Evolutionary conservation across 2,888 invertebrate species (phyloP).

Genomic region (Drosophila picticornis): DNA sequence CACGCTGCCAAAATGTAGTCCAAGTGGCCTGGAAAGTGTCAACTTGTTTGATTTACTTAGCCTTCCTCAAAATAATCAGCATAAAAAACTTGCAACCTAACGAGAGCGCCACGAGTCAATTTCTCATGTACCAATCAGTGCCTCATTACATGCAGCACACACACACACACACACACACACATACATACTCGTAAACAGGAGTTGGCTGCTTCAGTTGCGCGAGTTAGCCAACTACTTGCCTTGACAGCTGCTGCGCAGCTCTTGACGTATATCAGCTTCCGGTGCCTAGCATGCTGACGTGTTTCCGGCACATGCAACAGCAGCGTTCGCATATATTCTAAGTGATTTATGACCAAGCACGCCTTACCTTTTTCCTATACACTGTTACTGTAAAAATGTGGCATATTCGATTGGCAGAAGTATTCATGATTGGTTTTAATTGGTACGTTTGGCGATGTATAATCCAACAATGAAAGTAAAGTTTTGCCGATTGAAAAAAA

Average conservation of each 20-base stretch:
- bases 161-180: conserved; percentile 6
- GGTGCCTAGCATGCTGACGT: conserved; percentile 73
- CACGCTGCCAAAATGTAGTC: conserved; percentile 43
- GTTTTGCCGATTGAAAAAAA: neutral
- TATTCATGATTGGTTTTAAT: neutral
- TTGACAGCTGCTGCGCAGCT: conserved; percentile 39
- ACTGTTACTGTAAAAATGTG: neutral
- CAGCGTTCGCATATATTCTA: conserved; percentile 54
- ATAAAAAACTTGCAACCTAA: conserved; percentile 33
- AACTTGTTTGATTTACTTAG: conserved; percentile 79
- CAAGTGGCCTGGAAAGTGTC: conserved; percentile 67
- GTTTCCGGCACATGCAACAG: conserved; percentile 66
- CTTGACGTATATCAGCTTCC: conserved; percentile 67
- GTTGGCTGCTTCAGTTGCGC: conserved; percentile 18
- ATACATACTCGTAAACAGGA: neutral
- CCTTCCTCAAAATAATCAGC: conserved; percentile 63
- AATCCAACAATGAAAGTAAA: neutral
- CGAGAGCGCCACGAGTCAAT: conserved; percentile 52
- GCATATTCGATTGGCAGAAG: neutral
- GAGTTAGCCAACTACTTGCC: conserved; percentile 19
- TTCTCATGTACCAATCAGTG: conserved; percentile 79
- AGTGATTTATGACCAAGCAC: conserved; percentile 66
- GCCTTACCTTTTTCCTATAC: conserved; percentile 22
- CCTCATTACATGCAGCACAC: conserved; percentile 74
- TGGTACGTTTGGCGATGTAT: neutral